These are phyloP conservation scores for Brachypodius melanocephalos DNA, from an alignment of 2,113 vertebrate genomes.

Conservation along the genomic window DNA sequence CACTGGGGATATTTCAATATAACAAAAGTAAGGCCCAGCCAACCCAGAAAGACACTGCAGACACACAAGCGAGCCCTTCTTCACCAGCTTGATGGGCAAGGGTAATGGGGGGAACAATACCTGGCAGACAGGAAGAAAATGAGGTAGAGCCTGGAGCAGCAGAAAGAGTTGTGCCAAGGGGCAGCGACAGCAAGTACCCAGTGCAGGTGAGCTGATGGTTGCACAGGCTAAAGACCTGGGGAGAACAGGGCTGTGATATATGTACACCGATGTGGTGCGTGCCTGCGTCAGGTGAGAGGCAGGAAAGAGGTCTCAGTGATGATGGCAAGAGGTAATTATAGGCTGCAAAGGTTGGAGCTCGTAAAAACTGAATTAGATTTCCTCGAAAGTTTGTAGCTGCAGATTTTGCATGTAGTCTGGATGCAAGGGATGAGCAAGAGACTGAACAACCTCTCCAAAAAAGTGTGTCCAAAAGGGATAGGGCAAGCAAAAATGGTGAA, in stretches of 20 bases:
- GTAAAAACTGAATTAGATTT: not conserved
- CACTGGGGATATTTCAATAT: accelerated
- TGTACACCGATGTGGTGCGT: accelerated
- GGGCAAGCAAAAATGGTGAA: not conserved
- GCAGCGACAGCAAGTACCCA: not conserved
- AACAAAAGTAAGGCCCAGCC: not conserved
- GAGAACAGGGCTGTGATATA: not conserved
- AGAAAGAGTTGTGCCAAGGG: not conserved
- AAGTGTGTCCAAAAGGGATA: not conserved
- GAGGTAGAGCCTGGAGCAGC: not conserved
- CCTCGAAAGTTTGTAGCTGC: not conserved
- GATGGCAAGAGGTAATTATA: conserved; percentile 36
- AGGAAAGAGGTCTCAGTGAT: conserved; percentile 1
- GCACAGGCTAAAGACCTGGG: not conserved
- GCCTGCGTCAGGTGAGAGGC: not conserved
- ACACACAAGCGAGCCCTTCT: not conserved
- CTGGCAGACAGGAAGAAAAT: not conserved
- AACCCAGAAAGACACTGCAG: not conserved
- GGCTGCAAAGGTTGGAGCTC: conserved; percentile 20
- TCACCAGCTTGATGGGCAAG: not conserved
- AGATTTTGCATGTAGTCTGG: not conserved
- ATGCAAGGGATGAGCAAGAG: not conserved
- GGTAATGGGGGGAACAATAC: accelerated
- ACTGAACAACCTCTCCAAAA: not conserved
- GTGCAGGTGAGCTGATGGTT: accelerated